phyloP scores from a whole-genome alignment of 2,888 invertebrate genomes.

The Helleia helle region DNA sequence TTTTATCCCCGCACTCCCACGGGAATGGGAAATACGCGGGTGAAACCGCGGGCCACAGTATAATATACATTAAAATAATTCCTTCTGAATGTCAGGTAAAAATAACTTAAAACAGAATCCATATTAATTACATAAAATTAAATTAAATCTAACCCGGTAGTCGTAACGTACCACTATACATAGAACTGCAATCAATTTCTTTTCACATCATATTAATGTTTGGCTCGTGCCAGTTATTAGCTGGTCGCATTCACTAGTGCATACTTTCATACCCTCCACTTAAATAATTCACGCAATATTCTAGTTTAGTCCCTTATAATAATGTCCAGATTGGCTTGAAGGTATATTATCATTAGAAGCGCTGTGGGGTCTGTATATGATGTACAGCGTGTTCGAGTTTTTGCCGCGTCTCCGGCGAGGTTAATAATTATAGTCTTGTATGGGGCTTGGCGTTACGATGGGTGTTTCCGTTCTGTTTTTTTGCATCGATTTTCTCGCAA shows the following conservation, averaged over 20 bases:
- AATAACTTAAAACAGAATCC: too few species aligned
- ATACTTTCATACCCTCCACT: constrained; percentile 23
- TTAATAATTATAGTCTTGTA: constrained; percentile 41
- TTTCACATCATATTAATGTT: constrained; percentile 29
- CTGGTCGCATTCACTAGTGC: constrained; percentile 30
- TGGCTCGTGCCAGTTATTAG: constrained; percentile 37
- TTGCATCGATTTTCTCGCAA: constrained; percentile 24
- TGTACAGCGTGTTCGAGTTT: constrained; percentile 37
- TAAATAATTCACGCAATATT: constrained; percentile 5
- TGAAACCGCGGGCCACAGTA: too few species aligned
- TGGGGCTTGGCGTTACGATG: constrained; percentile 32
- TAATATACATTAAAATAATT: too few species aligned
- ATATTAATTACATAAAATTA: constrained; percentile 4
- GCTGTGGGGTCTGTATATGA: constrained; percentile 15
- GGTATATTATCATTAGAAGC: background rate
- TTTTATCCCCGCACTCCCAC: too few species aligned
- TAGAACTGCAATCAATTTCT: constrained; percentile 26
- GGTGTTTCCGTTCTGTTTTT: constrained; percentile 43
- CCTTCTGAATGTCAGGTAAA: too few species aligned
- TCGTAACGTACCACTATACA: constrained; percentile 22
- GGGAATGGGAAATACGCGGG: too few species aligned
- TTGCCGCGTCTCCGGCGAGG: constrained; percentile 48
- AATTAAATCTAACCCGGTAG: constrained; percentile 10
- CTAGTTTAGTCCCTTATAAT: background rate
- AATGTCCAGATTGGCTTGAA: constrained; percentile 11